Evolutionary conservation across 2,113 vertebrate genomes (phyloP).

Genomic region (Gymnobelideus leadbeateri): DNA sequence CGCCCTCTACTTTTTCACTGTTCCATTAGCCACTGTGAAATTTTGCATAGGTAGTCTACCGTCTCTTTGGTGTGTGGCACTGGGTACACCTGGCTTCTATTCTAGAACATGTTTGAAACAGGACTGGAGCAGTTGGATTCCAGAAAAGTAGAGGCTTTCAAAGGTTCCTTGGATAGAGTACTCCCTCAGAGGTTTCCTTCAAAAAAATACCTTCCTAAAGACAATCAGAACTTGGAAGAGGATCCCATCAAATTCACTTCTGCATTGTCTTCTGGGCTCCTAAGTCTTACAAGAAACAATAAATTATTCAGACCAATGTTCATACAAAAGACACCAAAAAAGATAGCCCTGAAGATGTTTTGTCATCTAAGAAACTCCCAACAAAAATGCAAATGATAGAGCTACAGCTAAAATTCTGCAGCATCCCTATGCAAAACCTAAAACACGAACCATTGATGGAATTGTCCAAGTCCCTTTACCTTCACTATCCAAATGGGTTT

Average conservation of each 20-base stretch:
- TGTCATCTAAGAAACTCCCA: neutral
- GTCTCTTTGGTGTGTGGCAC: neutral
- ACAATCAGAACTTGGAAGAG: slow-evolving; percentile 16
- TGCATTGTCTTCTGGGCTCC: neutral
- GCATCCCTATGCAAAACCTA: neutral
- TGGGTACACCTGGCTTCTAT: neutral
- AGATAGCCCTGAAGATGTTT: neutral
- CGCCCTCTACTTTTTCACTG: neutral
- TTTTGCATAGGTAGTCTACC: neutral
- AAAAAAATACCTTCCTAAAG: slow-evolving; percentile 35
- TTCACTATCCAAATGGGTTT: slow-evolving; percentile 4
- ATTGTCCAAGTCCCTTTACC: neutral
- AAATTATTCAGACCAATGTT: slow-evolving; percentile 28
- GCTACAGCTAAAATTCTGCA: neutral
- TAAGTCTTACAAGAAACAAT: slow-evolving; percentile 21
- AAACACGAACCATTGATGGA: neutral
- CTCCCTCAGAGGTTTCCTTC: slow-evolving; percentile 31
- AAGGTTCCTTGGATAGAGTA: neutral
- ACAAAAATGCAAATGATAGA: neutral
- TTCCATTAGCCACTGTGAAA: slow-evolving; percentile 11
- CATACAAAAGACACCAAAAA: slow-evolving; percentile 20
- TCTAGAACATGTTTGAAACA: slow-evolving; percentile 1
- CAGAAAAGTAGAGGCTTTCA: neutral
- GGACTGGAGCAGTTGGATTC: neutral
- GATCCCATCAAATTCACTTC: neutral